Evolutionary conservation across 2,888 invertebrate species (phyloP).

Genomic region (Idaea straminata): DNA sequence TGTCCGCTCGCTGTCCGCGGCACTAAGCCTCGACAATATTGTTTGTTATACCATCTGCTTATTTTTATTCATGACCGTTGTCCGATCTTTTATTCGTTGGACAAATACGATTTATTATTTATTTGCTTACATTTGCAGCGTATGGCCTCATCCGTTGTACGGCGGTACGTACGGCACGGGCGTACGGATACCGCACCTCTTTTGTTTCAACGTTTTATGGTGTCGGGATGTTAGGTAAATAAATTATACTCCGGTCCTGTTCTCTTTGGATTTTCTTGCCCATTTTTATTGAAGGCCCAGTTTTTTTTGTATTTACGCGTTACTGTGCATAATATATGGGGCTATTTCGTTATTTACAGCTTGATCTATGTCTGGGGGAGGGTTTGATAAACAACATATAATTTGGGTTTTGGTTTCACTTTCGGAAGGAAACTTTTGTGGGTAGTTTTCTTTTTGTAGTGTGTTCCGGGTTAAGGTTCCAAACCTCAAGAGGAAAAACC

Average conservation of each 20-base stretch:
- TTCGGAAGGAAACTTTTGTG: not conserved
- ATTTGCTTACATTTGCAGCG: constrained; percentile 45
- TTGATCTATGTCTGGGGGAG: constrained; percentile 25
- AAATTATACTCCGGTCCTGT: constrained; percentile 33
- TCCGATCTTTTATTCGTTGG: constrained; percentile 39
- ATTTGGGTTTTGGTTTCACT: not conserved
- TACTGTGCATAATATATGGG: constrained; percentile 21
- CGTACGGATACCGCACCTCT: constrained; percentile 35
- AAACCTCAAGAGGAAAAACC: not conserved
- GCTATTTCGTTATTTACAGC: constrained; percentile 25
- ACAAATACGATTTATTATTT: constrained; percentile 49
- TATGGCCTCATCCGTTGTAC: too few species aligned
- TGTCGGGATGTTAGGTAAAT: constrained; percentile 32
- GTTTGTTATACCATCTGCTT: constrained; percentile 49
- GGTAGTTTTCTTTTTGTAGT: not conserved
- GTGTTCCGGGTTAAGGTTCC: not conserved
- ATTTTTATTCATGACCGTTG: constrained; percentile 45
- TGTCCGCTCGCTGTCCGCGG: constrained; percentile 24
- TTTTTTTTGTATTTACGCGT: constrained; percentile 31
- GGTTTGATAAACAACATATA: constrained; percentile 14
- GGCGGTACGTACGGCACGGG: too few species aligned
- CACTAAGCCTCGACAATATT: constrained; percentile 41
- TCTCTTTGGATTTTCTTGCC: constrained; percentile 34
- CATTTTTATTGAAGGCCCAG: constrained; percentile 30
- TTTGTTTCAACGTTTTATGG: constrained; percentile 33